Base-by-base conservation (phyloP, 2,797 vertebrate genomes). In the Coreius guichenoti region DNA sequence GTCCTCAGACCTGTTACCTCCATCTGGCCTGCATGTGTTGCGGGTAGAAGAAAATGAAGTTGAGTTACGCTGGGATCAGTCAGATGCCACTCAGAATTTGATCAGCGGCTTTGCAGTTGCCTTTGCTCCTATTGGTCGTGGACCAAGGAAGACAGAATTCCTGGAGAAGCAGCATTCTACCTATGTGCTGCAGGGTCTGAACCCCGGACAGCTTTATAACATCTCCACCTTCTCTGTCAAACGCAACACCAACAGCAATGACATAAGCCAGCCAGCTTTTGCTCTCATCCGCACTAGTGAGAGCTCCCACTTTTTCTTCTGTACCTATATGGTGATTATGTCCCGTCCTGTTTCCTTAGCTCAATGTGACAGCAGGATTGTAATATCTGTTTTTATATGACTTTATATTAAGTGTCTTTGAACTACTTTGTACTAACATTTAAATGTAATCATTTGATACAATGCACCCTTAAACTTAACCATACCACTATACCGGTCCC, bases 191-290 rank as follows among this genome's bases (percentile, higher is more conserved):
- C 95, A 94, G 87, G 96, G 96, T 86, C 95, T 99, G 87, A 94
- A 91, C 31, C 95, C 98, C 0, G 98, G 98, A 87, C 94, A 96
- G 84, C 95, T 97, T 85, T 99, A 99, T 95, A 99, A 99, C 94
- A 97, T 99, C 95, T 98, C 98, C 16, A 96, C 98, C 87, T 96
- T 97, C 94, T 98, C 98, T 4, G 95, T 98, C 94, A 98, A 98
- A 91, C 96, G 97, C 87, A 98, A 97, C 90, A 86, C 94, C 92
- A 96, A 98, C 94, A 96, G 95, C 94, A 96, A 96, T 81, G 98
- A 99, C 94, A 96, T 98, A 93, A 99, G 98, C 93, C 96, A 96
- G 90, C 97, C 98, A 0, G 94, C 95, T 83, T 93, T 95, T 12
- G 96, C 98, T 29, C 95, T 97, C 43, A 94, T 97, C 72, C 97